A percentile compares a stretch with the other conserved stretches of the same genome.
Conservation (phyloP, 2,888 invertebrate genomes). For the Sialis lutaria region DNA sequence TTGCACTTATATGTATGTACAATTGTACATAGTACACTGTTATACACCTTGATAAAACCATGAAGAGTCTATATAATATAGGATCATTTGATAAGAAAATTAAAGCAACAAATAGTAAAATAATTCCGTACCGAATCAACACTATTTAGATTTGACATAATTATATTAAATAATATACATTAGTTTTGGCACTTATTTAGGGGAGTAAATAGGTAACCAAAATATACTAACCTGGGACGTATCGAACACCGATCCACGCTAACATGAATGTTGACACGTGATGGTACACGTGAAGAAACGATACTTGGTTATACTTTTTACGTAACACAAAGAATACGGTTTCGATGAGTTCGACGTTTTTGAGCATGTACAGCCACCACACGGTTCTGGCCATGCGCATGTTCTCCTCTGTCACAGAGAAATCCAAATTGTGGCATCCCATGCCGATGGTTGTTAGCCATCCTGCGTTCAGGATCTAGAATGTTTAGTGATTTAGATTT, state of each 20-base stretch:
- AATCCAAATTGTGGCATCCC: slow-evolving; percentile 54
- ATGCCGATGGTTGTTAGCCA: slow-evolving; percentile 41
- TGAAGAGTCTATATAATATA: too few relatives aligned
- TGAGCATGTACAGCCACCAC: slow-evolving; percentile 46
- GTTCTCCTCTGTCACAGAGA: slow-evolving; percentile 36
- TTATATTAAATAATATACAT: too few relatives aligned
- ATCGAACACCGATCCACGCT: slow-evolving; percentile 42
- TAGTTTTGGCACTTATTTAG: neutral
- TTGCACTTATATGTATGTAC: too few relatives aligned
- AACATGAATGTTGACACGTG: slow-evolving; percentile 42
- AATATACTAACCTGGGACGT: slow-evolving; percentile 45
- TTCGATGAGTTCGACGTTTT: slow-evolving; percentile 47
- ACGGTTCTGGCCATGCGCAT: slow-evolving; percentile 30
- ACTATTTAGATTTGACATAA: too few relatives aligned
- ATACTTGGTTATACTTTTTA: slow-evolving; percentile 52
- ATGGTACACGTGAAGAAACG: slow-evolving; percentile 57
- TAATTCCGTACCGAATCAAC: too few relatives aligned
- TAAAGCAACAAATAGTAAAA: too few relatives aligned
- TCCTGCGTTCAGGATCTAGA: slow-evolving; percentile 43
- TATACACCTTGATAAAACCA: too few relatives aligned
- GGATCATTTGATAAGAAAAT: too few relatives aligned
- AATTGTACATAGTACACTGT: too few relatives aligned
- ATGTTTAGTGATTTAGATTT: slow-evolving; percentile 8
- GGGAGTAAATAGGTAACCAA: neutral
- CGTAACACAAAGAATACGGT: slow-evolving; percentile 54